A percentile compares a stretch with the other conserved stretches of the same genome.
These are phyloP conservation scores for Calosoma granatense DNA, from an alignment of 1,140 invertebrate genomes.

Conservation along the genomic window DNA sequence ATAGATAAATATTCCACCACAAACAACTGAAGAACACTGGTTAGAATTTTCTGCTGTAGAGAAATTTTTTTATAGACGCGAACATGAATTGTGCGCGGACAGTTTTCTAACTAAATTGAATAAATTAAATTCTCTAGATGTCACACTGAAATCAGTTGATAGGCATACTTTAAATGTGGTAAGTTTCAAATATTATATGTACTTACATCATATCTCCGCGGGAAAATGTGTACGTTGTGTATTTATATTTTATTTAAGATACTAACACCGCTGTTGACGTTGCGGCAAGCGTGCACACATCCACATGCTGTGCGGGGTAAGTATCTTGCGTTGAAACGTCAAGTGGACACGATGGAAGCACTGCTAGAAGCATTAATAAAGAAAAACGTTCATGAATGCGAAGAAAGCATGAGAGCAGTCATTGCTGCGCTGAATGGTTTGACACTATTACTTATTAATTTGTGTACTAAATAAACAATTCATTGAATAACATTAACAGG, in stretches of 20 bases:
- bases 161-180: conserved; percentile 19
- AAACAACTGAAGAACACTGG: conserved; percentile 35
- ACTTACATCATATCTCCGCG: too few relatives aligned
- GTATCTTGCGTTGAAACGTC: conserved; percentile 44
- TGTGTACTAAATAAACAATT: conserved; percentile 9
- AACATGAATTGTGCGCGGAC: conserved; percentile 32
- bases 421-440: conserved; percentile 54
- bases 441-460: conserved; percentile 4
- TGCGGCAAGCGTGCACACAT: conserved; percentile 65
- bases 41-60: conserved; percentile 41
- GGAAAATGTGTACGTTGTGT: too few relatives aligned
- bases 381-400: conserved; percentile 51
- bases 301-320: conserved; percentile 53
- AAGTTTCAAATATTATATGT: too few relatives aligned
- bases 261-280: conserved; percentile 50
- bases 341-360: conserved; percentile 57
- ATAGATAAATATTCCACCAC: conserved; percentile 39
- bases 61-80: conserved; percentile 41
- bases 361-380: conserved; percentile 53
- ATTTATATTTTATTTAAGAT: conserved; percentile 38
- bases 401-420: conserved; percentile 51
- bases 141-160: conserved; percentile 27
- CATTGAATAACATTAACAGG: conserved; percentile 31
- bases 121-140: conserved; percentile 21
- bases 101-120: conserved; percentile 25